phyloP scores from a whole-genome alignment of 2,113 vertebrate genomes.

The Opisthocomus hoazin region DNA sequence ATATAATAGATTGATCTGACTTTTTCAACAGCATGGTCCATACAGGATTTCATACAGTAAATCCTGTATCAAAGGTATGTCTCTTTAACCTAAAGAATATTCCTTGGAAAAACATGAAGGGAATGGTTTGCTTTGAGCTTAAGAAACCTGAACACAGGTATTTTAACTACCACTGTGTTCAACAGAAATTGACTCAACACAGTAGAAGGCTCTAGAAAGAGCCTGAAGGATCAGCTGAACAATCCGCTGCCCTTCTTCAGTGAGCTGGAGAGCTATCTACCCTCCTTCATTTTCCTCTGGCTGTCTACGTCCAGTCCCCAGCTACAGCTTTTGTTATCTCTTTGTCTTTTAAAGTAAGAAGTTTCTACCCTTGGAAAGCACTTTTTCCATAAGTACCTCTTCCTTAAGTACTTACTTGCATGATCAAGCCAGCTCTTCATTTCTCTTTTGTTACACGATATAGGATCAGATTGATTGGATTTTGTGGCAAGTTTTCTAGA shows the following conservation, averaged over 20 bases:
- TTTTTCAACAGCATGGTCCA: neutral
- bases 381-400: neutral
- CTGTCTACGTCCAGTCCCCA: neutral
- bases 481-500: neutral
- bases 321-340: neutral
- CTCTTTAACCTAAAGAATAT: neutral
- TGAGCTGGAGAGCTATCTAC: neutral
- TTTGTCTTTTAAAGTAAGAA: neutral
- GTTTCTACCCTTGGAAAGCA: neutral
- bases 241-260: neutral
- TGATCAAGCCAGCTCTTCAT: neutral
- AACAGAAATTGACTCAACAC: neutral
- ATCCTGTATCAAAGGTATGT: fast-evolving
- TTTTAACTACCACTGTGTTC: neutral
- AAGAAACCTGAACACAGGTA: neutral
- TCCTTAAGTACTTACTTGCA: neutral
- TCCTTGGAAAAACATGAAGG: neutral
- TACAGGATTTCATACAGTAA: neutral
- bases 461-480: neutral
- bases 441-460: neutral
- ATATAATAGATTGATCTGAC: neutral
- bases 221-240: neutral
- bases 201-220: neutral
- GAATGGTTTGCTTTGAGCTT: neutral
- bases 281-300: neutral